Evolutionary conservation across 1,140 invertebrate species (phyloP).

Genomic region (Drosophila quadrilineata): DNA sequence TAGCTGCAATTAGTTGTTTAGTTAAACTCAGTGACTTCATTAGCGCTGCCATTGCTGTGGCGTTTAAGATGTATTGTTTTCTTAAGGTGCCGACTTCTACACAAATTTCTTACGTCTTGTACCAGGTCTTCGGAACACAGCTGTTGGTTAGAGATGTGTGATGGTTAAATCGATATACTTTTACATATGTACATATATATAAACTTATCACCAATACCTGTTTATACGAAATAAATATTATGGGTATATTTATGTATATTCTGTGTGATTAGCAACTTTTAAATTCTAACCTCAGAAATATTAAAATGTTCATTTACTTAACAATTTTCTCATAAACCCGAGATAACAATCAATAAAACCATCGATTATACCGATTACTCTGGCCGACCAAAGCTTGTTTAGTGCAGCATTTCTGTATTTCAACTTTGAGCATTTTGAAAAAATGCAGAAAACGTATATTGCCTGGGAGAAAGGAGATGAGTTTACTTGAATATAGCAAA

Average conservation of each 20-base stretch:
- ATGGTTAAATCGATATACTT: not conserved
- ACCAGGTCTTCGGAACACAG: constrained; percentile 34
- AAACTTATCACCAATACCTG: not conserved
- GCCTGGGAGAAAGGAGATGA: no score
- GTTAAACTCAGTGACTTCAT: constrained; percentile 55
- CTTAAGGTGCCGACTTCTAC: constrained; percentile 25
- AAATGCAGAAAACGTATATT: no score
- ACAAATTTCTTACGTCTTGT: constrained; percentile 22
- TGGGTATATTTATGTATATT: not conserved
- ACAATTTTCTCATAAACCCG: no score
- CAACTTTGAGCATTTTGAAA: no score
- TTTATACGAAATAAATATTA: not conserved
- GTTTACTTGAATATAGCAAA: no score
- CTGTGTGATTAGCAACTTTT: no score
- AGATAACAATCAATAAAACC: no score
- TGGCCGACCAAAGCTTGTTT: no score
- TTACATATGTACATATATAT: not conserved
- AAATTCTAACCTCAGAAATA: no score
- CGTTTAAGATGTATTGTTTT: constrained; percentile 10
- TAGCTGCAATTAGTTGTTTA: constrained; percentile 50
- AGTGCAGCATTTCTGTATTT: no score
- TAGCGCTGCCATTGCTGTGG: constrained; percentile 59
- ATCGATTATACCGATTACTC: no score
- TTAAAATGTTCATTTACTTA: no score
- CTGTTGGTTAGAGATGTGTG: constrained; percentile 29